These are phyloP conservation scores for Nycticorax nycticorax DNA, from an alignment of 2,113 vertebrate genomes.

Conservation along the genomic window DNA sequence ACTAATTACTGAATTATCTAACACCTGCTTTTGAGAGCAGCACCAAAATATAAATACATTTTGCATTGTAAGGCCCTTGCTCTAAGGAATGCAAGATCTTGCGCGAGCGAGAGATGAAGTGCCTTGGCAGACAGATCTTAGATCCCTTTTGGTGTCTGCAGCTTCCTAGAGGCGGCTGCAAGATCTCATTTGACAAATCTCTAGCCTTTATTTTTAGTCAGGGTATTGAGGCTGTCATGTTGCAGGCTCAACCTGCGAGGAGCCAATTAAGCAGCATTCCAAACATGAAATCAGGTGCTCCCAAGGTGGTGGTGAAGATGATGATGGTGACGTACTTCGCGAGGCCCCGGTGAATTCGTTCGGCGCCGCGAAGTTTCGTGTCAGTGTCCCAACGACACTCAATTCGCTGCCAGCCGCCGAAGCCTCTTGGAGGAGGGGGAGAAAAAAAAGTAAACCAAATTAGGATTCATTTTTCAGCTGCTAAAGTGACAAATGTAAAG, in stretches of 20 bases:
- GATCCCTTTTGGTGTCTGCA: neutral
- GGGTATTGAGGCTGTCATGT: neutral
- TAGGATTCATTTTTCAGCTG: neutral
- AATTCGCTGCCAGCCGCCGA: neutral
- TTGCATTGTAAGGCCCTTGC: conserved; percentile 1
- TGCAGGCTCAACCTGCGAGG: neutral
- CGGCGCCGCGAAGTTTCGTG: neutral
- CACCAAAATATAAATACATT: conserved; percentile 36
- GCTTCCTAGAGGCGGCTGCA: neutral
- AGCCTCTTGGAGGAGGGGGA: neutral
- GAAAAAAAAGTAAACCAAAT: neutral
- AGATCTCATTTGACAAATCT: neutral
- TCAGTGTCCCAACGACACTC: neutral
- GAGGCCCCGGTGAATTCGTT: neutral
- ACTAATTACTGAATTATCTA: conserved; percentile 80
- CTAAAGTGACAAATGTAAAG: neutral
- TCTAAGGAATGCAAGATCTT: neutral
- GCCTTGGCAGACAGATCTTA: neutral
- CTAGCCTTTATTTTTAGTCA: neutral
- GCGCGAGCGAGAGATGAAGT: neutral
- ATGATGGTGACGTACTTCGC: neutral
- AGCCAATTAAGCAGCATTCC: conserved; percentile 4
- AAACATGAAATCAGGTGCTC: neutral
- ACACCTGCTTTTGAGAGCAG: conserved; percentile 73
- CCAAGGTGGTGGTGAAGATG: neutral